Conservation (phyloP, 2,113 vertebrate genomes). For the Aix galericulata region DNA sequence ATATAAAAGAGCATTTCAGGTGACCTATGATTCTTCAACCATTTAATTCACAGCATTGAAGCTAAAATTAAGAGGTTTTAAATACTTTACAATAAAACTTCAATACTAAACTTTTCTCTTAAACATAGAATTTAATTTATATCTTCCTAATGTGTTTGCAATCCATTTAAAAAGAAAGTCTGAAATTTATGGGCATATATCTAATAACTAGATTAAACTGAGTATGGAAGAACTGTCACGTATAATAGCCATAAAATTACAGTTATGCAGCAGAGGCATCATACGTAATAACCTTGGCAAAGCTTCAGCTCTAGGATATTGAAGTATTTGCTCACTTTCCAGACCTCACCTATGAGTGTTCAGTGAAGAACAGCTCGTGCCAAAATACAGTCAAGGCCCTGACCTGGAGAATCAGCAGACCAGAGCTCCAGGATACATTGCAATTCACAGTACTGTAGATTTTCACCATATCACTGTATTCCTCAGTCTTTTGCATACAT, state of each 20-base stretch:
- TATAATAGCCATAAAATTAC: constrained; percentile 22
- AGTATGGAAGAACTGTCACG: neutral
- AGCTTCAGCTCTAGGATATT: neutral
- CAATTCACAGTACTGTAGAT: accelerated
- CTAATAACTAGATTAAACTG: constrained; percentile 28
- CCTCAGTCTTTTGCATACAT: neutral
- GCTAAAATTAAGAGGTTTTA: constrained; percentile 44
- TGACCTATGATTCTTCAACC: constrained; percentile 30
- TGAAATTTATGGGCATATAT: constrained; percentile 29
- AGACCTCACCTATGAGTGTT: neutral
- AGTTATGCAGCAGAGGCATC: neutral
- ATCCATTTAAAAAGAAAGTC: constrained; percentile 29
- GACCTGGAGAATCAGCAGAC: accelerated
- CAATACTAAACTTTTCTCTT: constrained; percentile 31
- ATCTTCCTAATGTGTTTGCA: constrained; percentile 44
- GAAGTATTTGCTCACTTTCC: neutral
- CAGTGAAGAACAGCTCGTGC: neutral
- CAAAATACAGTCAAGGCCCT: neutral
- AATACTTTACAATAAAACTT: constrained; percentile 33
- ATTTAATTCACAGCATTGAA: constrained; percentile 48
- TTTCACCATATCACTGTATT: neutral
- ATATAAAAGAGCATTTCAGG: constrained; percentile 12
- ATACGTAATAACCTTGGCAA: neutral
- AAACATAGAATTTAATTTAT: constrained; percentile 47
- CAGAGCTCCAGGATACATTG: neutral